Evolutionary conservation across 1,140 invertebrate species (phyloP), one percentile per base, ranked within the genome.

Genomic region (Brachionus plicatilis): DNA sequence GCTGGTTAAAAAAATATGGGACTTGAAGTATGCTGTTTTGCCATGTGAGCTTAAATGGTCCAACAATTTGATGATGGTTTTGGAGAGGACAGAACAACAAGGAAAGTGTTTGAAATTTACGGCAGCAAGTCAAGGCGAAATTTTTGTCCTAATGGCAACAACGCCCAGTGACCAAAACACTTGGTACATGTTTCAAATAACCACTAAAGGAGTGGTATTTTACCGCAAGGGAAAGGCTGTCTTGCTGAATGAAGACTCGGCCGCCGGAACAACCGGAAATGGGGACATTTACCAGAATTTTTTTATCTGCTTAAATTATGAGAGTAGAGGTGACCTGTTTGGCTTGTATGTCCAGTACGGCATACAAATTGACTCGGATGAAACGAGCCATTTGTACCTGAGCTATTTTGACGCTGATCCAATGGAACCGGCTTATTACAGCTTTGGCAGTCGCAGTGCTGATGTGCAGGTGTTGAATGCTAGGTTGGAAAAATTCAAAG

Each of bases 141-240:
- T 82, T 20, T 82, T 82, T 68, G 79, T 65, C 14, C 29, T 82
- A 9, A 45, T 82, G 20, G 79, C 79, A 41, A 65, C 79, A 2
- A 82, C 79, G 3, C 79, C 79, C 11, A 82, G 79, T 68, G 79
- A 82, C 43, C 79, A 82, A 66, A 60, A 65, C 20, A 82, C 79
- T 27, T 82, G 79, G 79, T 82, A 82, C 43, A 65, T 82, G 60
- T 65, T 82, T 65, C 79, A 82, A 68, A 68, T 82, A 60, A 82
- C 79, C 20, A 65, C 65, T 11, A 82, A 82, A 68, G 79, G 79
- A 20, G 79, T 82, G 17, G 43, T 82, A 0, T 82, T 82, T 68
- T 82, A 82, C 17, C 50, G 79, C 41, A 33, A 60, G n/a, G 79
- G 79, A 29, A 43, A 27, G 17, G 79, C 79, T 0, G 33, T 65